Conservation (phyloP, 2,888 invertebrate genomes). For the Agapostemon virescens region DNA sequence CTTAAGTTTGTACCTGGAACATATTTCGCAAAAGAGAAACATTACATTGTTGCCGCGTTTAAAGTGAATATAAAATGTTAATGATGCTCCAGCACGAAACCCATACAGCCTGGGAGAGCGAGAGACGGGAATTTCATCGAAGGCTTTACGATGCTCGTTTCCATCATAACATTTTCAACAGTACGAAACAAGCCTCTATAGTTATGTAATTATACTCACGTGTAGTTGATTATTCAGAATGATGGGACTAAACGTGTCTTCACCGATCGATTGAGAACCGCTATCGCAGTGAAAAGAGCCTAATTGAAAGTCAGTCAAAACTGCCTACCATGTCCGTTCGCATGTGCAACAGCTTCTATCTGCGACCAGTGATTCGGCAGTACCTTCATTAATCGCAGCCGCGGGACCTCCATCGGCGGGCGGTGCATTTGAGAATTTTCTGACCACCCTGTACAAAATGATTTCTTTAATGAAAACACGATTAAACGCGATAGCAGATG, state of each 20-base stretch:
- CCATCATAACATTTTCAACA: slow-evolving; percentile 6
- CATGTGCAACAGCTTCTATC: slow-evolving; percentile 64
- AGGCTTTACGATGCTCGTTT: neutral
- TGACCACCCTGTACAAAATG: slow-evolving; percentile 64
- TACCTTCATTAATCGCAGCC: slow-evolving; percentile 73
- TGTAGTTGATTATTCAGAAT: neutral
- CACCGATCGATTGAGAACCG: slow-evolving; percentile 55
- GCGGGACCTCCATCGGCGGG: slow-evolving; percentile 65
- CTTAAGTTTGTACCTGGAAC: neutral
- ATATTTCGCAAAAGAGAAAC: neutral
- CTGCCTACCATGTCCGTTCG: slow-evolving; percentile 50
- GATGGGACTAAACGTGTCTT: neutral
- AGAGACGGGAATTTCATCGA: neutral
- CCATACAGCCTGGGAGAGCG: neutral
- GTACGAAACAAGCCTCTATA: neutral
- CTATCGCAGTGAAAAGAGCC: slow-evolving; percentile 49
- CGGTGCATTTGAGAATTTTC: slow-evolving; percentile 68
- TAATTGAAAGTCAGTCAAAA: slow-evolving; percentile 71
- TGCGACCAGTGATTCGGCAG: slow-evolving; percentile 67
- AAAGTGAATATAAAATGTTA: neutral
- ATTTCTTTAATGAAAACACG: slow-evolving; percentile 72
- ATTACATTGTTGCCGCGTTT: neutral
- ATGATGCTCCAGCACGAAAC: neutral
- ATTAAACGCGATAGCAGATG: slow-evolving; percentile 67
- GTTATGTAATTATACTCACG: neutral